These are phyloP conservation scores for Drymonia ruficornis DNA, from an alignment of 2,888 invertebrate species.

Conservation along the genomic window DNA sequence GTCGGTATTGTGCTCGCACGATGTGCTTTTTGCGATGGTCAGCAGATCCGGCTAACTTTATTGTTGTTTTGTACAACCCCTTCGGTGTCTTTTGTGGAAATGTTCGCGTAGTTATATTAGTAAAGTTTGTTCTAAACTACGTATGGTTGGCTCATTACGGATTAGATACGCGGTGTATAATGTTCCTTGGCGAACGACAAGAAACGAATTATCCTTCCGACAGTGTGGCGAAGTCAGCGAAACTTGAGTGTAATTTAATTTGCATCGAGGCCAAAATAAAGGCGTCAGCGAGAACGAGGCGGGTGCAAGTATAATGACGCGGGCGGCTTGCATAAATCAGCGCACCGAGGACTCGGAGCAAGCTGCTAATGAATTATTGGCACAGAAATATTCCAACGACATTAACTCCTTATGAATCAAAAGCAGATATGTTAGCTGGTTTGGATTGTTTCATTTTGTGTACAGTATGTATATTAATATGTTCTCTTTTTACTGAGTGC, in stretches of 20 bases:
- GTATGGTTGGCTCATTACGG: slow-evolving; percentile 36
- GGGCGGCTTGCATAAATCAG: slow-evolving; percentile 45
- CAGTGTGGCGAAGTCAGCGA: slow-evolving; percentile 68
- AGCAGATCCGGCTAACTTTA: slow-evolving; percentile 70
- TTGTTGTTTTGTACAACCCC: slow-evolving; percentile 60
- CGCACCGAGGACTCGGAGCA: slow-evolving; percentile 36
- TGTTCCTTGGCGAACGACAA: slow-evolving; percentile 45
- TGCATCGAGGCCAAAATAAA: slow-evolving; percentile 70
- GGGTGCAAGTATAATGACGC: slow-evolving; percentile 50
- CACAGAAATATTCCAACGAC: slow-evolving; percentile 20
- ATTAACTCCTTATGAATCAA: too few species aligned
- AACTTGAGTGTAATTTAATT: slow-evolving; percentile 77
- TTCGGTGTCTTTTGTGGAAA: slow-evolving; percentile 62
- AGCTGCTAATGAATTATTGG: slow-evolving; percentile 42
- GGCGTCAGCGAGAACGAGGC: slow-evolving; percentile 54
- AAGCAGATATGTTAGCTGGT: too few species aligned
- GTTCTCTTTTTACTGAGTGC: too few species aligned
- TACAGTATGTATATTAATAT: too few species aligned
- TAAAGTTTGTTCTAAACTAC: slow-evolving; percentile 41
- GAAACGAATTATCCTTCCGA: slow-evolving; percentile 62
- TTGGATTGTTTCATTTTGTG: too few species aligned
- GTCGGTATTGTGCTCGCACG: slow-evolving; percentile 75
- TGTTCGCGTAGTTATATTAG: slow-evolving; percentile 55
- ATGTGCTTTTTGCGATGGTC: slow-evolving; percentile 75
- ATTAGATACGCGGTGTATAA: slow-evolving; percentile 33